A percentile compares a stretch with the other conserved stretches of the same genome.
phyloP scores from a whole-genome alignment of 2,797 vertebrate species.

The Etheostoma perlongum region DNA sequence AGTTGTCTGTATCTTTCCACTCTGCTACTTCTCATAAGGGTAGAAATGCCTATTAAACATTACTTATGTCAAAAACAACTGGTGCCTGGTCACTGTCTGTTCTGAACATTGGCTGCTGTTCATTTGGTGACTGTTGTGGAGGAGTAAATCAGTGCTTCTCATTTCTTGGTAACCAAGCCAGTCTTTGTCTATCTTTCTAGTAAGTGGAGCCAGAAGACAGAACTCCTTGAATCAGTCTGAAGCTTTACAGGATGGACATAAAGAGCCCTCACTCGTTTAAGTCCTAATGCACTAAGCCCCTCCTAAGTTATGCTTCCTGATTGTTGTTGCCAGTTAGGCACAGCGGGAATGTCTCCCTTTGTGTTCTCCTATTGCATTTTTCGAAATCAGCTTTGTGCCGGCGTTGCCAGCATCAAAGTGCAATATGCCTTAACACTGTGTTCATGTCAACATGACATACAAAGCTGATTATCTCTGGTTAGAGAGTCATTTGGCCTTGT shows the following conservation, averaged over 20 bases:
- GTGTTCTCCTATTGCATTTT: slow-evolving; percentile 66
- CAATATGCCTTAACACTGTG: slow-evolving; percentile 73
- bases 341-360: slow-evolving; percentile 67
- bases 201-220: slow-evolving; percentile 22
- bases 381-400: slow-evolving; percentile 75
- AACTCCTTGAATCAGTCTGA: slow-evolving; percentile 33
- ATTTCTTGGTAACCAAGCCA: slow-evolving; percentile 47
- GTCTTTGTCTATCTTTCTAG: slow-evolving; percentile 45
- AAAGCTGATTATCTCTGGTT: slow-evolving; percentile 82
- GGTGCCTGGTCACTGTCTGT: slow-evolving; percentile 11
- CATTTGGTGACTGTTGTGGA: slow-evolving; percentile 60
- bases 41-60: slow-evolving; percentile 37
- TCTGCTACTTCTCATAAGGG: slow-evolving; percentile 10
- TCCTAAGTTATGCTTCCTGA: slow-evolving; percentile 51
- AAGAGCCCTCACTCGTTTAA: slow-evolving; percentile 36
- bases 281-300: slow-evolving; percentile 40
- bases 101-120: slow-evolving; percentile 56
- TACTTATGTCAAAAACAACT: slow-evolving; percentile 12
- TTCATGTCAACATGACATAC: slow-evolving; percentile 79
- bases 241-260: slow-evolving; percentile 43
- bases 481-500: slow-evolving; percentile 79
- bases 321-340: slow-evolving; percentile 67
- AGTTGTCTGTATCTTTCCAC: slow-evolving; percentile 12
- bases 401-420: slow-evolving; percentile 74
- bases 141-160: slow-evolving; percentile 43